Evolutionary conservation across 1,140 invertebrate genomes (phyloP), one percentile per base, ranked within the genome.

Genomic region (Drosophila subpulchrella): DNA sequence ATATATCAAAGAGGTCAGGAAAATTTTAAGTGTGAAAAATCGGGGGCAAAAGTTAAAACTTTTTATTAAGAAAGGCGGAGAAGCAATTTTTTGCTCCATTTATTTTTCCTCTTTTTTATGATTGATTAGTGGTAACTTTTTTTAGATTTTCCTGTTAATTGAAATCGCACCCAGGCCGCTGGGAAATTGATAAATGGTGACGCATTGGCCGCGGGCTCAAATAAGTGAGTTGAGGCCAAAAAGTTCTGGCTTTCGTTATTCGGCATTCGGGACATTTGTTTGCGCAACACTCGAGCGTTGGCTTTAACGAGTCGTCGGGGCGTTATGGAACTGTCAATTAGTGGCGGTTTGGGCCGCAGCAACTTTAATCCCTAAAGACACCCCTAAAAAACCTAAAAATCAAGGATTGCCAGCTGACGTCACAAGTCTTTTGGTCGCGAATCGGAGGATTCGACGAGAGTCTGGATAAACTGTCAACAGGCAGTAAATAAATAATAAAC

Each of bases 401-500:
- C 34, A 41, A 44, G 36, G 30, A 42, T 41, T 57, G 38, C 50
- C 30, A 6, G 15, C 55, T 89, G 80, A 79, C 83, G 83, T 88
- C 84, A 88, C 78, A 66, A 73, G 74, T 79, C 71, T 70, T 70
- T 78, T 60, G n/a, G 24, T 32, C 53, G 20, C 20, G 20, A 20
- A 20, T 20, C 20, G 20, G 20, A 20, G 20, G 20, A 71, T 68
- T 48, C 62, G 27, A 48, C 27, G 63, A 44, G 60, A 74, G 63
- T 71, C 59, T 86, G 68, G 54, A 75, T 73, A 73, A 83, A 61
- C 75, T 88, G 83, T 76, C 81, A 77, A 86, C 79, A 88, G 83
- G 41, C 84, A 56, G 84, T 77, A 84, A 89, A 89, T 88, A 88
- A 89, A 89, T 88, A 76, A 88, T 89, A 84, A 88, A 88, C 77